Conservation (phyloP, 2,797 vertebrate genomes). For the Dendrocincla fuliginosa region DNA sequence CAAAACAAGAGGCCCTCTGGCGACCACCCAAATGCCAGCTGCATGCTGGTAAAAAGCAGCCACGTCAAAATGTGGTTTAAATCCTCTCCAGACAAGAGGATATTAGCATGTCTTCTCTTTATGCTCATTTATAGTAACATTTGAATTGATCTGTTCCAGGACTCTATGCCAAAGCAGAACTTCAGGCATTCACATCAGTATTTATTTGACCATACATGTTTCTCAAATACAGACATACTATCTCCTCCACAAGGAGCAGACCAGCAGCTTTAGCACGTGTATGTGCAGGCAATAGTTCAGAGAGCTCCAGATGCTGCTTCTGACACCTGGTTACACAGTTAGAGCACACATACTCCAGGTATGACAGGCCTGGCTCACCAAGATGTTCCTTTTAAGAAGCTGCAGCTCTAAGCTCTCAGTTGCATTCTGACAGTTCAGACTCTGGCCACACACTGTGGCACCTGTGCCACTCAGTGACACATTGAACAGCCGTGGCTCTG, state of each 20-base stretch:
- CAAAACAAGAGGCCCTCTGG: neutral
- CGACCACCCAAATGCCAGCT: neutral
- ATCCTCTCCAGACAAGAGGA: neutral
- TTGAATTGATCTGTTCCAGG: neutral
- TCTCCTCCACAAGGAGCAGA: neutral
- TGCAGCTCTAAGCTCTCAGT: neutral
- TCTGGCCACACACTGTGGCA: neutral
- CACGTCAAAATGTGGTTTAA: neutral
- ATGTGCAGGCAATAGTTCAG: neutral
- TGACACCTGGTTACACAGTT: neutral
- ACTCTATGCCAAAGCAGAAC: neutral
- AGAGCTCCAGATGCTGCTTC: neutral
- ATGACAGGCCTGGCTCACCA: neutral
- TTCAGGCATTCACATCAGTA: neutral
- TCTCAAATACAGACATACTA: neutral
- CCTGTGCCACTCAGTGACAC: neutral
- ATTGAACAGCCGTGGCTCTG: neutral
- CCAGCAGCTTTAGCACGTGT: neutral
- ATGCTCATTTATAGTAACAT: neutral
- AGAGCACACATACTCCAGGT: neutral
- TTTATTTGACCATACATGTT: neutral
- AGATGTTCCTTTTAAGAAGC: neutral
- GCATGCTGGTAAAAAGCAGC: neutral
- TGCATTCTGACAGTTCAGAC: neutral
- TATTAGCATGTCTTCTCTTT: neutral